A percentile compares a stretch with the other conserved stretches of the same genome.
Evolutionary conservation across 2,113 vertebrate species (phyloP).

Genomic region (Melanerpes formicivorus): DNA sequence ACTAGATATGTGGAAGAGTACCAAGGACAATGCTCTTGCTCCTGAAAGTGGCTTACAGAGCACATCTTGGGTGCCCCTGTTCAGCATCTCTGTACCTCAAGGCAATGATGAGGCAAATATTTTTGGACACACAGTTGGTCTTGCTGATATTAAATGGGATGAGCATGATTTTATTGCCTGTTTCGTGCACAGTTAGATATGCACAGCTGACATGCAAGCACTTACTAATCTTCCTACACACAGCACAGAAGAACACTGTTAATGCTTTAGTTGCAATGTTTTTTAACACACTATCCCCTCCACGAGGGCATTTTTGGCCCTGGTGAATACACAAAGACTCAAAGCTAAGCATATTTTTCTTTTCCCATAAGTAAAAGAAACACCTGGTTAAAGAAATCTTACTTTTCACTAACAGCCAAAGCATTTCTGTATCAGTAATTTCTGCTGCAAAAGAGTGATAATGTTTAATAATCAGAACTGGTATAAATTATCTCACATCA

Average conservation of each 20-base stretch:
- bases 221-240: background rate
- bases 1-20: background rate
- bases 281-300: background rate
- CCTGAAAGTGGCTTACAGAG: background rate
- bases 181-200: background rate
- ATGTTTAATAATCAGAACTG: background rate
- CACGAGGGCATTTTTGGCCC: background rate
- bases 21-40: background rate
- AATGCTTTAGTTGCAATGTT: background rate
- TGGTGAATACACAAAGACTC: accelerated
- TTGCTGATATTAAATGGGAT: background rate
- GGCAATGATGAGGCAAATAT: background rate
- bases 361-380: background rate
- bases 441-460: background rate
- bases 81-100: background rate
- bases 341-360: background rate
- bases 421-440: background rate
- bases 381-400: background rate
- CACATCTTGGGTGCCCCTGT: background rate
- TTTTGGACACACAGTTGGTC: background rate
- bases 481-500: background rate
- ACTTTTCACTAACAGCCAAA: background rate
- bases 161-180: background rate
- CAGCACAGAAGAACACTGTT: background rate
- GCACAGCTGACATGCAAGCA: background rate